These are phyloP conservation scores for Echeneis naucrates DNA, from an alignment of 2,797 vertebrate genomes.

Conservation along the genomic window DNA sequence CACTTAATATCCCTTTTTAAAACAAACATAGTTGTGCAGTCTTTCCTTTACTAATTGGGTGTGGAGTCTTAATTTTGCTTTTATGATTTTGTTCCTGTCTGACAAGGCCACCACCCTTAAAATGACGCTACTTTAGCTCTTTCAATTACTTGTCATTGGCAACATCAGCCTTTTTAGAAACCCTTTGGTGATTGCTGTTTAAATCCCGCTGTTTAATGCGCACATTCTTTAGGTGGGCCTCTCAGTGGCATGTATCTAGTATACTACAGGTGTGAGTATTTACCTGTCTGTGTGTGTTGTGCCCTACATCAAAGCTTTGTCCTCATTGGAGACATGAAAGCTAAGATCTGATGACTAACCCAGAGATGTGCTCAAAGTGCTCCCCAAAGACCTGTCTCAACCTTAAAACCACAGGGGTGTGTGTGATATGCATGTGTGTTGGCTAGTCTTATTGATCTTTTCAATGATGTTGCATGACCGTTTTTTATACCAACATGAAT, in stretches of 20 bases:
- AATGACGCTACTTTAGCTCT: conserved; percentile 41
- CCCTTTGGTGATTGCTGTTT: neutral
- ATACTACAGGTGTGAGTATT: conserved; percentile 1
- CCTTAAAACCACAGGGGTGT: conserved; percentile 38
- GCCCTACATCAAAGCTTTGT: conserved; percentile 46
- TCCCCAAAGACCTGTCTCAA: conserved; percentile 43
- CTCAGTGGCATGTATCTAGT: neutral
- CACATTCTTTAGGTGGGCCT: conserved; percentile 9
- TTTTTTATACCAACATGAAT: conserved; percentile 27
- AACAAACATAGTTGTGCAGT: neutral
- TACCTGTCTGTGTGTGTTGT: neutral
- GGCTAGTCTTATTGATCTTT: neutral
- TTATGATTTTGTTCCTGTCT: conserved; percentile 38
- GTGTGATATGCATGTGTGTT: conserved; percentile 4
- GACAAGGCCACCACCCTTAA: conserved; percentile 49
- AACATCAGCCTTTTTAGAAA: conserved; percentile 12
- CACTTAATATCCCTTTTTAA: neutral
- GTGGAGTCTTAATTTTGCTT: conserved; percentile 21
- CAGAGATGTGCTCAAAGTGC: conserved; percentile 53
- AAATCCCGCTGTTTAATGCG: conserved; percentile 25
- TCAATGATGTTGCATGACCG: neutral
- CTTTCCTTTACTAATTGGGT: conserved; percentile 2
- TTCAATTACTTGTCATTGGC: conserved; percentile 4
- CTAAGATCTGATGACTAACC: conserved; percentile 47
- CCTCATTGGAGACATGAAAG: conserved; percentile 55